Base-by-base conservation (phyloP, 2,888 invertebrate species). In the Chorisops tibialis region DNA sequence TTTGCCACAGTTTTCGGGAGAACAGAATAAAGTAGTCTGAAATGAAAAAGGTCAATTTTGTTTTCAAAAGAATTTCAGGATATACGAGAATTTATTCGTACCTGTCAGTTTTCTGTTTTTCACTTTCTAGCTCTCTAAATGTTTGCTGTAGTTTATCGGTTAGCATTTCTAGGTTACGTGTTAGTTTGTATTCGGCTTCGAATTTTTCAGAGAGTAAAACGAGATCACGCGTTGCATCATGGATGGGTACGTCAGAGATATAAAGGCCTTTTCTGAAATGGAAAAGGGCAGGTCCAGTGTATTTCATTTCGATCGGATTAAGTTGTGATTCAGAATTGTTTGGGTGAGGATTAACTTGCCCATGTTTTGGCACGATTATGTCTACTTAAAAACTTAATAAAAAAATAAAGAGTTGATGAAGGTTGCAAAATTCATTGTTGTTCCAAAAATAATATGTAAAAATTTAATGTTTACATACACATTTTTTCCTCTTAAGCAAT, bases 71-170 rank as follows among this genome's bases (percentile, higher is more conserved):
- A 19, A 14, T 48, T 12, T 3, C 21, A 24, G 22, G 22, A n/a
- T 9, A 4, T 1, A 9, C 9, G 48, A 38, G 18, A 38, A 39
- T 4, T 49, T 19, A 5, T 22, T 39, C 7, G 39, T 78, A 92
- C 94, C 92, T 88, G 80, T 96, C 96, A 37, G 96, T 96, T 81
- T 96, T 96, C 79, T 93, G 89, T 75, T 96, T 96, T 79, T 96
- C 96, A 43, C 89, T 87, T 71, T 96, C 96, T 71, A 96, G 81
- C 74, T 96, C 95, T 65, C 95, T 81, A 79, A 94, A 93, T 0
- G 96, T 96, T 77, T 94, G 93, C 74, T 96, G 96, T 64, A 96
- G 81, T 78, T 96, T 94, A 74, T 96, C 96, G 19, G 95, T 96
- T 11, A 96, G 83, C 65, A 96, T 86, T 79, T 96, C 96, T 70